Conservation (phyloP, 2,113 vertebrate species). For the Campylorhamphus procurvoides region DNA sequence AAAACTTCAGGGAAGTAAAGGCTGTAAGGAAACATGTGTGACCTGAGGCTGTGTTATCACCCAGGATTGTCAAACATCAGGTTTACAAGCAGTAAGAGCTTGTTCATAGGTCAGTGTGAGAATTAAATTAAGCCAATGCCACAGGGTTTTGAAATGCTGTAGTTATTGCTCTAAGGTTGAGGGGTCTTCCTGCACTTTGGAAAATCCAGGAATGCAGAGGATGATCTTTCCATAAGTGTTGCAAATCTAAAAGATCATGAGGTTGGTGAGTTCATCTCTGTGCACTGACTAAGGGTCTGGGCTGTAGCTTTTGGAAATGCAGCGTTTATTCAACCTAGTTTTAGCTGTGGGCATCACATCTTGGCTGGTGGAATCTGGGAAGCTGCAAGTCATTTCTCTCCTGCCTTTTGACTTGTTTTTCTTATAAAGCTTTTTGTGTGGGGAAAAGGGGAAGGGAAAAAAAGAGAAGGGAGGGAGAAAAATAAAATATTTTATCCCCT, state of each 20-base stretch:
- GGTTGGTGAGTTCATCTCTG: neutral
- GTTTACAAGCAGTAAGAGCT: neutral
- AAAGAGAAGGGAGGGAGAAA: neutral
- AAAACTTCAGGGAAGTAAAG: neutral
- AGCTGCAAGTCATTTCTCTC: neutral
- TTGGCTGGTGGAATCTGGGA: neutral
- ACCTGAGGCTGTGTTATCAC: neutral
- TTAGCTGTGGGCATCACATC: constrained; percentile 21
- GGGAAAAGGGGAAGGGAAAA: neutral
- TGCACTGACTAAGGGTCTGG: neutral
- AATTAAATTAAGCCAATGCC: neutral
- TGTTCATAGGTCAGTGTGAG: neutral
- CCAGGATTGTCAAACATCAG: neutral
- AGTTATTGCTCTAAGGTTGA: neutral
- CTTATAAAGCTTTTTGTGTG: neutral
- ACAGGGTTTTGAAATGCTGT: neutral
- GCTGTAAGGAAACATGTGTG: neutral
- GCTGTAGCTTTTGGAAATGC: neutral
- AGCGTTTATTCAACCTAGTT: neutral
- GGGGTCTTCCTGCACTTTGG: neutral
- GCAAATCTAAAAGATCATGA: neutral
- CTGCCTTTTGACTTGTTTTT: constrained; percentile 19
- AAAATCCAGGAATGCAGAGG: neutral
- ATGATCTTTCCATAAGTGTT: neutral
- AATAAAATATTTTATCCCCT: neutral